Percentiles rank a stretch among this genome's conserved stretches.
phyloP scores from a whole-genome alignment of 2,797 vertebrate species.

The Diplodus sargus region DNA sequence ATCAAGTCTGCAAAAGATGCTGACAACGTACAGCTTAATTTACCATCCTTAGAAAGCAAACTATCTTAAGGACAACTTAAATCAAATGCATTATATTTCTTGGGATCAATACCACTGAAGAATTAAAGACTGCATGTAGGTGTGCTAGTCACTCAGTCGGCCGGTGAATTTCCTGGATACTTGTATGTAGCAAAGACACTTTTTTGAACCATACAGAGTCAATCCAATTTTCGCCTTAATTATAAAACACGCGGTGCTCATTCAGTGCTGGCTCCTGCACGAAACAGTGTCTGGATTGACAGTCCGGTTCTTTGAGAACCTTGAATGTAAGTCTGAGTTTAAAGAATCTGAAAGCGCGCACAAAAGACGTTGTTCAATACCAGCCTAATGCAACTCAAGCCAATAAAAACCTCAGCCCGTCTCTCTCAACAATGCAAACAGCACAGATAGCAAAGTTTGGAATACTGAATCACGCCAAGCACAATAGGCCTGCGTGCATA shows the following conservation, averaged over 20 bases:
- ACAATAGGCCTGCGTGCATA: conserved; percentile 53
- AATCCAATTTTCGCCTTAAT: conserved; percentile 30
- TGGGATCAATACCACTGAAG: not conserved
- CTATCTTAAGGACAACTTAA: not conserved
- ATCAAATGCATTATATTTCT: conserved; percentile 1
- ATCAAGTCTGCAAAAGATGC: not conserved
- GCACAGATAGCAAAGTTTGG: conserved; percentile 32
- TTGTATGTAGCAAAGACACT: conserved; percentile 18
- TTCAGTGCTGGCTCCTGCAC: conserved; percentile 23
- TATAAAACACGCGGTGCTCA: conserved; percentile 23
- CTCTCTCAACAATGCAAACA: conserved; percentile 46
- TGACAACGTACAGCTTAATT: not conserved
- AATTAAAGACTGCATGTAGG: not conserved
- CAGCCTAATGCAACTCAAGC: conserved; percentile 41
- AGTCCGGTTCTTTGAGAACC: conserved; percentile 39
- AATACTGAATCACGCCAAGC: conserved; percentile 35
- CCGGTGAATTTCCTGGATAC: conserved; percentile 15
- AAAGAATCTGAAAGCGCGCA: conserved; percentile 39
- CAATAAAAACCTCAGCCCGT: conserved; percentile 52
- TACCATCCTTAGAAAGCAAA: not conserved
- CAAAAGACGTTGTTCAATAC: conserved; percentile 45
- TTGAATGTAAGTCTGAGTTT: conserved; percentile 39
- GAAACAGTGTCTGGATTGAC: conserved; percentile 47
- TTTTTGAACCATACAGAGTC: conserved; percentile 1
- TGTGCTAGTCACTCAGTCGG: conserved; percentile 2